Evolutionary conservation across 2,888 invertebrate genomes (phyloP).

Genomic region (Dynastes hyllus): DNA sequence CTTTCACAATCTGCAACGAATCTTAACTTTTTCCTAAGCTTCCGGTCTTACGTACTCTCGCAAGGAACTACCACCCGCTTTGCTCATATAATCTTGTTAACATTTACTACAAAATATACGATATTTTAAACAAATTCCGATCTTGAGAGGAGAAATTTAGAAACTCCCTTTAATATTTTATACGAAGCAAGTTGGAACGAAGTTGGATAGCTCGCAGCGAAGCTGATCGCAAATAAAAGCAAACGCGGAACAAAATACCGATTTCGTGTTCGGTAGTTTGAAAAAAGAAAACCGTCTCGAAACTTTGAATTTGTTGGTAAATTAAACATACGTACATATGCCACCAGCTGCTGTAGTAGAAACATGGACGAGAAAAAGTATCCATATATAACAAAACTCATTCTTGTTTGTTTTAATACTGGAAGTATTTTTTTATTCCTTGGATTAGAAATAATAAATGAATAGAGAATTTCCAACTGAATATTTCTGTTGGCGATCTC

Average conservation of each 20-base stretch:
- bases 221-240: conserved; percentile 34
- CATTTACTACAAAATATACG: neutral
- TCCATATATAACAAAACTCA: neutral
- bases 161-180: conserved; percentile 29
- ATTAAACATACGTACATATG: conserved; percentile 20
- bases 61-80: no score
- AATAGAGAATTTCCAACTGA: no score
- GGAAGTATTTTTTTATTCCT: no score
- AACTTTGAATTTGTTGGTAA: conserved; percentile 27
- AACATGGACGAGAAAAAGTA: neutral
- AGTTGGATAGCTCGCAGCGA: conserved; percentile 15
- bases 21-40: no score
- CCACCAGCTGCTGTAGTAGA: neutral
- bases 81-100: no score
- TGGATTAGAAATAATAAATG: no score
- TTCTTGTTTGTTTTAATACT: no score
- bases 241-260: conserved; percentile 36
- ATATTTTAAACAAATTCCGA: conserved; percentile 26
- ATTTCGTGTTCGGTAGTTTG: conserved; percentile 11
- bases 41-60: no score
- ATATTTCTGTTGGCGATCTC: no score
- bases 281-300: conserved; percentile 20
- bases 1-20: no score
- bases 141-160: conserved; percentile 1
- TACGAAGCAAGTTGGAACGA: conserved; percentile 24